phyloP scores from a whole-genome alignment of 2,888 invertebrate species.

The Lasius fuliginosus region DNA sequence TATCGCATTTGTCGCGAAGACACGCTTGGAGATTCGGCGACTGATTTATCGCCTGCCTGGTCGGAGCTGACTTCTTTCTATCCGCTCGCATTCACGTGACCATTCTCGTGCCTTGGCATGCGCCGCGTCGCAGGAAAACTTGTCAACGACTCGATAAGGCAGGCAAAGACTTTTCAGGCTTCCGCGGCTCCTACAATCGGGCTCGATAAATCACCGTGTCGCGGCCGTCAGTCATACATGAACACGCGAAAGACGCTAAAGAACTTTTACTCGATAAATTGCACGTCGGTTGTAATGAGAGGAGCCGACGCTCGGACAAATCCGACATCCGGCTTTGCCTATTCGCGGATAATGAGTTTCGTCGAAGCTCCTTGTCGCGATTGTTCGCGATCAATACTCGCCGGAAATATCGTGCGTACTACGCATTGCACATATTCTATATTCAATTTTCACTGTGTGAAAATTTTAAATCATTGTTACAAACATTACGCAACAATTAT shows the following conservation, averaged over 20 bases:
- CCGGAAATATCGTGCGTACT: background rate
- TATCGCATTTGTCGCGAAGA: slow-evolving; percentile 10
- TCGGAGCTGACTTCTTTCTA: slow-evolving; percentile 30
- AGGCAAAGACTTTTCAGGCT: slow-evolving; percentile 21
- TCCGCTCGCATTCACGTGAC: background rate
- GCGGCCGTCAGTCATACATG: slow-evolving; percentile 39
- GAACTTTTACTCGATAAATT: slow-evolving; percentile 52
- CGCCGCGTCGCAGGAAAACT: slow-evolving; percentile 29
- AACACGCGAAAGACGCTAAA: slow-evolving; percentile 27
- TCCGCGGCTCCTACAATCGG: slow-evolving; percentile 1
- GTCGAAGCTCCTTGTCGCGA: background rate
- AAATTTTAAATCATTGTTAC: background rate
- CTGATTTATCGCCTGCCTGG: slow-evolving; percentile 27
- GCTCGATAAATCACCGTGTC: slow-evolving; percentile 31
- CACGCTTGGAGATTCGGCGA: background rate
- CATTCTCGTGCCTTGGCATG: background rate
- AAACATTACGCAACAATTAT: background rate
- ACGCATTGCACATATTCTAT: too few species aligned
- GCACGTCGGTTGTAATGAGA: slow-evolving; percentile 45
- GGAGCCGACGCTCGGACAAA: slow-evolving; percentile 8
- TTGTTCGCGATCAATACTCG: slow-evolving; percentile 8
- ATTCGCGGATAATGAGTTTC: slow-evolving; percentile 35
- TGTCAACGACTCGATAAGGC: slow-evolving; percentile 46
- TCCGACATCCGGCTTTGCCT: slow-evolving; percentile 22
- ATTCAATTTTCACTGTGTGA: background rate